Base-by-base conservation (phyloP, 2,888 invertebrate species). In the Smittia aterrima region DNA sequence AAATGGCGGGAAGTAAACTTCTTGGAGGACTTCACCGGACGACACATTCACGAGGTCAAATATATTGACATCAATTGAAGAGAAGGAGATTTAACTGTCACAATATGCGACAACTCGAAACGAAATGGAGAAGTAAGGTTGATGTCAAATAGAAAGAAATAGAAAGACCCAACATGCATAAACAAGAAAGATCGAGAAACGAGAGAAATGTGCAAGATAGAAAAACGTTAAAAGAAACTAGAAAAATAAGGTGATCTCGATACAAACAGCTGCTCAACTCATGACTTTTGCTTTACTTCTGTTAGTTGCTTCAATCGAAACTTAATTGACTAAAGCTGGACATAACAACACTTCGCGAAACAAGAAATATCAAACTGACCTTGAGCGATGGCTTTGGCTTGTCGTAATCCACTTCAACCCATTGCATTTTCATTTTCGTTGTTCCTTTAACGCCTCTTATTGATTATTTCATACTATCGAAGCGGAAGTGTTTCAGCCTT, bases 391-490 rank as follows among this genome's bases (percentile, higher is more conserved):
- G 74, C 66, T 74, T 74, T 18, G 74, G 66, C 25, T 74, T 66
- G 41, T 74, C 74, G 53, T 74, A 74, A 74, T 74, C 74, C 25
- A 66, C 64, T 47, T 74, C 74, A n/a, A 74, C 74, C 66, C 64
- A 74, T 66, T 74, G 66, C 72, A 72, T 72, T 53, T 74, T 74
- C 74, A 74, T 74, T 27, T 22, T 72, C 11, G 13, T 62, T 62
- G 16, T 62, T 62, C 16, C 25, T 71, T 71, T 4, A 27, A 27
- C 53, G 20, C 3, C 22, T 41, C n/a, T 53, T 54, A 20, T 38
- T 62, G 18, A 62, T 32, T n/a, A 41, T 70, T 71, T 53, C 24
- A 27, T 32, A 18, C n/a, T 71, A 11, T 18, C 58, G 16, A 20
- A 27, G 27, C 32, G 32, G 66, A 16, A 66, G 66, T 41, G 40